Evolutionary conservation across 2,888 invertebrate genomes (phyloP).

Genomic region (Escarpia spicata): DNA sequence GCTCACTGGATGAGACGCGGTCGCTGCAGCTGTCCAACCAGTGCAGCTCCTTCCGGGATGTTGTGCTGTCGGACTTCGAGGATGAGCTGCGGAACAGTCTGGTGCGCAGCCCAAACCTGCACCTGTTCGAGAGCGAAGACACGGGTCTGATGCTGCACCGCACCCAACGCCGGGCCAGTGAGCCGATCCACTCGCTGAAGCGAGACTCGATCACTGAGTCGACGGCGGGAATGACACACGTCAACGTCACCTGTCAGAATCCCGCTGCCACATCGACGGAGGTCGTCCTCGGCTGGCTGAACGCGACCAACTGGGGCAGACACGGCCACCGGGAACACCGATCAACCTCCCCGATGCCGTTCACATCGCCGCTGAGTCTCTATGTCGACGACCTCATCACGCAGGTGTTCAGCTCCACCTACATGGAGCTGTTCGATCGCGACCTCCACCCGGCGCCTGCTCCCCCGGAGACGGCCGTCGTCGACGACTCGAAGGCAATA

Average conservation of each 20-base stretch:
- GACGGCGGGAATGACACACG: not conserved
- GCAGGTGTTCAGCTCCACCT: conserved; percentile 36
- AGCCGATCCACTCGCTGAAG: conserved; percentile 25
- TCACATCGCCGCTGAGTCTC: conserved; percentile 35
- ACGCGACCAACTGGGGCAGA: not conserved
- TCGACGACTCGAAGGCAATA: not conserved
- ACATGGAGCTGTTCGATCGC: conserved; percentile 31
- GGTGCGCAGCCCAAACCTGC: conserved; percentile 50
- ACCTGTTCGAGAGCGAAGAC: conserved; percentile 33
- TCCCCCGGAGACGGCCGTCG: not conserved
- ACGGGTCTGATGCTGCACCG: not conserved
- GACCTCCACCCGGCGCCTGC: not conserved
- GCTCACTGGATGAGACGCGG: not conserved
- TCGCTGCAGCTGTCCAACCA: conserved; percentile 10
- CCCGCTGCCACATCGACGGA: conserved; percentile 23
- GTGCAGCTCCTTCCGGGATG: conserved; percentile 49
- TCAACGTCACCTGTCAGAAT: conserved; percentile 1
- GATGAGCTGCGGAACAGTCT: conserved; percentile 57
- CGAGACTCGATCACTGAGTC: not conserved
- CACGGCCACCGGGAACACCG: not conserved
- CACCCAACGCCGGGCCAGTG: conserved; percentile 28
- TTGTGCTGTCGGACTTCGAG: conserved; percentile 56
- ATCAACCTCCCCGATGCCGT: conserved; percentile 17
- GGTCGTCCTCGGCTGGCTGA: conserved; percentile 31
- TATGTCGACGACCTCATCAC: conserved; percentile 37